Evolutionary conservation across 2,797 vertebrate species (phyloP).

Genomic region (Lagorchestes hirsutus): DNA sequence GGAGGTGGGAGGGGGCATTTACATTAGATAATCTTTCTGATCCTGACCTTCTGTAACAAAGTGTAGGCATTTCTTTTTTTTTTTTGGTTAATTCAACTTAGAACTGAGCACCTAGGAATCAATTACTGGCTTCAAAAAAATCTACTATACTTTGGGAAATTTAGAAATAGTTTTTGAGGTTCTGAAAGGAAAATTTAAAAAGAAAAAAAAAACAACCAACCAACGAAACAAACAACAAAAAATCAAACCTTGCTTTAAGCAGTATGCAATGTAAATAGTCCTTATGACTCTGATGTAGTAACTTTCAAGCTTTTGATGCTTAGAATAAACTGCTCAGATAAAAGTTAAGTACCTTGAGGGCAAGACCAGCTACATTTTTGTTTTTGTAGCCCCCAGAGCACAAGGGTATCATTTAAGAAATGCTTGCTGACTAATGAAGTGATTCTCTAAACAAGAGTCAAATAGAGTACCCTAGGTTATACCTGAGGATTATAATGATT

Average conservation of each 20-base stretch:
- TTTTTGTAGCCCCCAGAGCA: background rate
- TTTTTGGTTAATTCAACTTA: background rate
- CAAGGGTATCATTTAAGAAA: background rate
- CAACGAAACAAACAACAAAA: background rate
- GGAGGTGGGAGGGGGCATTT: background rate
- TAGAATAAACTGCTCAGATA: background rate
- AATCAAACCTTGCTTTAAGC: background rate
- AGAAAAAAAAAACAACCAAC: background rate
- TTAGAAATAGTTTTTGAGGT: background rate
- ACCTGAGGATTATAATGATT: background rate
- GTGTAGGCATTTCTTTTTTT: background rate
- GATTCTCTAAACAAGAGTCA: background rate
- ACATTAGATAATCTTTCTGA: background rate
- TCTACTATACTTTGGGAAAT: background rate
- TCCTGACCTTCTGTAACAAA: background rate
- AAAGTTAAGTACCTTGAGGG: background rate
- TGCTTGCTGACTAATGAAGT: background rate
- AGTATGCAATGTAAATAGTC: background rate
- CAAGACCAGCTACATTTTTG: background rate
- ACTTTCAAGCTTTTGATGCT: background rate
- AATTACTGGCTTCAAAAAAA: background rate
- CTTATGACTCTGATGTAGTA: background rate
- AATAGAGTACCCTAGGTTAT: background rate
- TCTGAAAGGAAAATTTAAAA: background rate
- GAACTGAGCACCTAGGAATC: background rate